Evolutionary conservation across 64 coral and sea anemone species (phyloP), one percentile per base, ranked within the genome.

Genomic region (Montipora capricornis): DNA sequence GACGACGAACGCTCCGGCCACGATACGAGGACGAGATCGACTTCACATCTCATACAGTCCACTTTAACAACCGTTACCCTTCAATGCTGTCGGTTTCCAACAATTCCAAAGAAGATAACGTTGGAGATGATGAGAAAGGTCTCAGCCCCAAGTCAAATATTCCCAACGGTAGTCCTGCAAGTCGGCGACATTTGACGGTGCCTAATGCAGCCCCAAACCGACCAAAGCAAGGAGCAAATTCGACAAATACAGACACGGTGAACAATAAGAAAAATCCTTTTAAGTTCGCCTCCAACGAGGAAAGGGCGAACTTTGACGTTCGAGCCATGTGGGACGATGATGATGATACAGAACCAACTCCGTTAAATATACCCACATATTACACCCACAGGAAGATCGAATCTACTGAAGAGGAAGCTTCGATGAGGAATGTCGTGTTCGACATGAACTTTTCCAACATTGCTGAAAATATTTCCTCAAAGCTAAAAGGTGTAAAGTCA

Each of bases 31-130:
- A 94, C 29, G 83, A 87, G 26, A 68, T 51, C 17, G 89, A 73
- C 47, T 91, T 88, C 16, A 91, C 82, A 68, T 91, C 85, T 8
- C 92, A 91, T 44, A 91, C 93, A 1, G 79, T 89, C 20, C 96
- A 92, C 67, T 95, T 80, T 17, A 92, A 79, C 79, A 92, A 92
- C 37, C 75, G 78, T 44, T 82, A 92, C 51, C 89, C 89, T 8
- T 92, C 95, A 4, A 88, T 94, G 77, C 44, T 91, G 20, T 94
- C 95, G 8, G 71, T 91, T 11, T 76, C 87, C 0, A 75, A 75
- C 9, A 83, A 88, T 46, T 92, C 90, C 7, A 87, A 58, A 76
- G 94, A 88, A 4, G 88, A 97, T 2, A 76, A 69, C 5, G 57
- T 64, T 2, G 86, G 46, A 9, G 92, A 88, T 14, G 92, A 93